These are phyloP conservation scores for Plecotus auritus DNA, from an alignment of 2,113 vertebrate genomes.

Conservation along the genomic window DNA sequence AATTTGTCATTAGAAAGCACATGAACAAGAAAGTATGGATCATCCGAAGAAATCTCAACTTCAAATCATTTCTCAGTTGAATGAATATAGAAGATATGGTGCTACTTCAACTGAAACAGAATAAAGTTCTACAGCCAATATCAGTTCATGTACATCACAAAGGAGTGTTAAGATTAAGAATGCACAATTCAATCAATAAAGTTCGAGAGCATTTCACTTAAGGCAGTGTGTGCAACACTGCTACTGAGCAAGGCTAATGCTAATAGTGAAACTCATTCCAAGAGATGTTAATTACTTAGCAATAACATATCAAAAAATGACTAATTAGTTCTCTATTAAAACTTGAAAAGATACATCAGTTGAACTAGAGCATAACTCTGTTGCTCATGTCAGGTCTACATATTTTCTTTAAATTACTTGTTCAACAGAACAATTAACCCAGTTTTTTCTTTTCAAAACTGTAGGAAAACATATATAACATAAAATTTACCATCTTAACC, in stretches of 20 bases:
- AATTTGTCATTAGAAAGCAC: neutral
- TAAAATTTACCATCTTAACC: neutral
- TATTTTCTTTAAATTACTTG: slow-evolving; percentile 52
- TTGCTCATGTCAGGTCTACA: neutral
- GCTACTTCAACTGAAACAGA: neutral
- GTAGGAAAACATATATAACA: neutral
- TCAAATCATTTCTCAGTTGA: neutral
- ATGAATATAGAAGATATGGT: neutral
- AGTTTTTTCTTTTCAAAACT: neutral
- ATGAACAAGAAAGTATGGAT: neutral
- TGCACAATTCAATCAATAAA: neutral
- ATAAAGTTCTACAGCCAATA: neutral
- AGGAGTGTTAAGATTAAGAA: neutral
- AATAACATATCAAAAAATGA: slow-evolving; percentile 10
- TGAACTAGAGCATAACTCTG: slow-evolving; percentile 22
- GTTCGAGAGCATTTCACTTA: neutral
- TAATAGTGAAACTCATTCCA: neutral
- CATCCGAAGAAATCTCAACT: neutral
- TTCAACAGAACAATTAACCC: slow-evolving; percentile 36
- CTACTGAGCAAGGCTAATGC: neutral
- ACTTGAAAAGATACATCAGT: slow-evolving; percentile 41
- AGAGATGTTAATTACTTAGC: slow-evolving; percentile 39
- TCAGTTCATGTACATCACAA: neutral
- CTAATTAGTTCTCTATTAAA: slow-evolving; percentile 52
- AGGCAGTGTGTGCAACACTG: neutral